phyloP scores from a whole-genome alignment of 2,888 invertebrate genomes.

The Junonia oenone region DNA sequence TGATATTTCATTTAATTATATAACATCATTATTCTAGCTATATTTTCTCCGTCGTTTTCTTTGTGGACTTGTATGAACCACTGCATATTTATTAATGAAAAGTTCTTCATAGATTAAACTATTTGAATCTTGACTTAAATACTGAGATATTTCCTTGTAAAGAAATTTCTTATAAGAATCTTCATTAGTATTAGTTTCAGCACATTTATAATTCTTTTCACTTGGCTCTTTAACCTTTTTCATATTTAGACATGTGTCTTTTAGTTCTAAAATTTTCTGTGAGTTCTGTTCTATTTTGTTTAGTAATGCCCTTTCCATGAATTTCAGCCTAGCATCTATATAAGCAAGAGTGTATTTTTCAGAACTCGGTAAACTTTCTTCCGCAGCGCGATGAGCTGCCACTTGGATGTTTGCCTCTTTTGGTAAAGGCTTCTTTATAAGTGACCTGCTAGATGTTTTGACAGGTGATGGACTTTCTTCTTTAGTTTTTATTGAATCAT shows the following conservation, averaged over 20 bases:
- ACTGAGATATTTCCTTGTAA: slow-evolving; percentile 61
- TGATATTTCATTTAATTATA: background rate
- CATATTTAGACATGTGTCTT: slow-evolving; percentile 35
- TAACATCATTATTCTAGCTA: slow-evolving; percentile 10
- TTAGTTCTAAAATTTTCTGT: slow-evolving; percentile 50
- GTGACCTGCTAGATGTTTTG: background rate
- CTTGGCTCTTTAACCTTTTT: slow-evolving; percentile 10
- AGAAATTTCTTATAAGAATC: slow-evolving; percentile 51
- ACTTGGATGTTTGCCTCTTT: slow-evolving; percentile 9
- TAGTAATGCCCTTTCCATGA: slow-evolving; percentile 56
- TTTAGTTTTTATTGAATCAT: slow-evolving; percentile 16
- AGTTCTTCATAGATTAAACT: slow-evolving; percentile 64
- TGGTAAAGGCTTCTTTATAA: slow-evolving; percentile 5
- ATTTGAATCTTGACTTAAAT: slow-evolving; percentile 52
- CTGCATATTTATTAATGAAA: slow-evolving; percentile 51
- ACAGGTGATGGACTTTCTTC: slow-evolving; percentile 3
- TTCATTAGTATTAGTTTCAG: slow-evolving; percentile 45
- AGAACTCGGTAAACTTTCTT: slow-evolving; percentile 32
- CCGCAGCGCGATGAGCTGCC: slow-evolving; percentile 28
- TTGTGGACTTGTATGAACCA: slow-evolving; percentile 21
- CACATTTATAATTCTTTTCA: slow-evolving; percentile 34
- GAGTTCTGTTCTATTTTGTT: slow-evolving; percentile 63
- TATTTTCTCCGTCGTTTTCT: slow-evolving; percentile 45
- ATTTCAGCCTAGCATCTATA: slow-evolving; percentile 55
- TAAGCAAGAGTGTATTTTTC: slow-evolving; percentile 46